phyloP scores from a whole-genome alignment of 2,113 vertebrate species.

The Garra rufa region DNA sequence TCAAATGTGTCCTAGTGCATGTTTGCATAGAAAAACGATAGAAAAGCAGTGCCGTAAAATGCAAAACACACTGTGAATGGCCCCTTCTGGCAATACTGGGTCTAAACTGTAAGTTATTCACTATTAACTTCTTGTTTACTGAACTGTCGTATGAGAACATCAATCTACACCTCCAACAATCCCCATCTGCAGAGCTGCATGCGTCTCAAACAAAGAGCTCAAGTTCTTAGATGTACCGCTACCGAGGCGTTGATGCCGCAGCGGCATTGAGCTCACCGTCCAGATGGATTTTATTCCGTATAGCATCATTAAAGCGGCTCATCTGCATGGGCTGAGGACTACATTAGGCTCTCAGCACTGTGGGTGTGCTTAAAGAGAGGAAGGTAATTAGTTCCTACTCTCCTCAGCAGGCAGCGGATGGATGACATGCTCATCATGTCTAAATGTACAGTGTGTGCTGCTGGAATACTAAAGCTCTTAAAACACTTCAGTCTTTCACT shows the following conservation, averaged over 20 bases:
- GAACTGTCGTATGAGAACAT: conserved; percentile 1
- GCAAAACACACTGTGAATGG: not conserved
- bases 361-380: conserved; percentile 49
- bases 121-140: conserved; percentile 18
- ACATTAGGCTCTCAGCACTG: conserved; percentile 58
- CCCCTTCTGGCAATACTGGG: not conserved
- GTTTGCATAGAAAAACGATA: not conserved
- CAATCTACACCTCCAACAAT: conserved; percentile 18
- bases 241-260: conserved; percentile 39
- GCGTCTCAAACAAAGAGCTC: conserved; percentile 43
- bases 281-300: conserved; percentile 55
- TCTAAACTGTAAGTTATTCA: not conserved
- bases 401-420: conserved; percentile 56
- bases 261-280: conserved; percentile 46
- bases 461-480: conserved; percentile 55
- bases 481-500: conserved; percentile 42
- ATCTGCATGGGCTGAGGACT: conserved; percentile 58
- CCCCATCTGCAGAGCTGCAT: conserved; percentile 9
- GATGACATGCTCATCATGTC: conserved; percentile 59
- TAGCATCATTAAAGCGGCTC: conserved; percentile 58
- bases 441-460: conserved; percentile 57
- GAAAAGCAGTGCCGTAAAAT: conserved; percentile 2
- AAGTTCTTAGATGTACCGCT: conserved; percentile 40
- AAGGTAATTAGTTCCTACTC: conserved; percentile 61
- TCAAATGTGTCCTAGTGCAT: not conserved